These are phyloP conservation scores for Ameiurus melas DNA, from an alignment of 2,113 vertebrate species.

Conservation along the genomic window DNA sequence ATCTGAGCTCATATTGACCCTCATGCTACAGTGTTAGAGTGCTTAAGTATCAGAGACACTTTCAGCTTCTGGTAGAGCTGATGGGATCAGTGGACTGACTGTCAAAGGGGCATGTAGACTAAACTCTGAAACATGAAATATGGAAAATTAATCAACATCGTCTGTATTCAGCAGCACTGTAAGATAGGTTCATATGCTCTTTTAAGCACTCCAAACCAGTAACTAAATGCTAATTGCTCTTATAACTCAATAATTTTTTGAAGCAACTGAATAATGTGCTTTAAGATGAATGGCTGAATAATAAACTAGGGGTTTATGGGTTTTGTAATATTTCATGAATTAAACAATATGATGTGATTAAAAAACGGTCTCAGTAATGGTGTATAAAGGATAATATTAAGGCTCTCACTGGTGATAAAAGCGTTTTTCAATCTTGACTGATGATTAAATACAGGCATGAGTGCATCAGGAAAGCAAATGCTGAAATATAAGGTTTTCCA, in stretches of 20 bases:
- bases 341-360: not conserved
- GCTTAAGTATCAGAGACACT: not conserved
- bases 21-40: not conserved
- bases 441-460: not conserved
- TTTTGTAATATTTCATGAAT: not conserved
- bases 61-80: not conserved
- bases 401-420: not conserved
- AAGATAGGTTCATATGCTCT: not conserved
- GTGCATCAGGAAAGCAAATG: not conserved
- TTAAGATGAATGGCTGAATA: not conserved
- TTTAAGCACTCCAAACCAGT: not conserved
- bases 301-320: not conserved
- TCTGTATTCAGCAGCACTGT: not conserved
- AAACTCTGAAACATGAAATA: not conserved
- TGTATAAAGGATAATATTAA: not conserved
- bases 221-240: not conserved
- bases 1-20: constrained; percentile 16
- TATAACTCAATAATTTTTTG: not conserved
- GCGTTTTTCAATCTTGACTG: not conserved
- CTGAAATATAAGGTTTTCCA: not conserved
- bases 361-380: not conserved
- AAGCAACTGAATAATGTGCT: not conserved
- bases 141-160: not conserved
- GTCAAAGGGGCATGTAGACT: not conserved
- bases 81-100: not conserved